Evolutionary conservation across 2,888 invertebrate species (phyloP), one percentile per base, ranked within the genome.

Genomic region (Alcis repandata): DNA sequence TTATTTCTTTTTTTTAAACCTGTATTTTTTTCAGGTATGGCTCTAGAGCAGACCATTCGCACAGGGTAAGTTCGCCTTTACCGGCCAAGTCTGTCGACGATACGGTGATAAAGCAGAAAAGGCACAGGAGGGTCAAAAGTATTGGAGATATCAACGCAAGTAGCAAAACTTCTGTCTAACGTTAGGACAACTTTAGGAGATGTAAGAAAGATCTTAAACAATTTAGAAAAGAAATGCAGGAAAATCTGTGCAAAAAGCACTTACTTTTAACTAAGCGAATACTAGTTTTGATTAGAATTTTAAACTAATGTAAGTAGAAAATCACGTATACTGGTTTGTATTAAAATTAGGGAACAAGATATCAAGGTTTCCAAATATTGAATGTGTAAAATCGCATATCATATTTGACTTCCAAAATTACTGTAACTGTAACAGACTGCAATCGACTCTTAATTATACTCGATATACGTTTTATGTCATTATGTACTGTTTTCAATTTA

Each of bases 121-220:
- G 95, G 52, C 96, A 96, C 75, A 90, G 96, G 17, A 92, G 96
- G 13, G 96, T 96, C 38, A 95, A 96, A 78, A 96, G 96, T 78
- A 96, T 96, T 73, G 96, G 96, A 2, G 96, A 96, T 84, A 96
- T 96, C 77, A 96, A 96, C 80, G 94, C 95, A 15, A 90, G 89
- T 63, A 89, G 88, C 67, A 92, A 92, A 75, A 82, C 91, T 1
- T 90, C 92, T 0, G 91, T 92, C 59, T 92, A 88, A 70, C 56
- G 58, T 32, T 19, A 45, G 43, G 9, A 11, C 38, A 45, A 7
- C 22, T 49, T 41, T 27, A 27, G 3, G 6, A 27, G 6, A 27
- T 4, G 2, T 27, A 27, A 27, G 6, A 6, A 27, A 27, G 27
- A 27, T n/a, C n/a, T n/a, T n/a, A n/a, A n/a, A n/a, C n/a, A n/a